phyloP scores from a whole-genome alignment of 92 coral and sea anemone genomes.

The Epizoanthus rinbou region DNA sequence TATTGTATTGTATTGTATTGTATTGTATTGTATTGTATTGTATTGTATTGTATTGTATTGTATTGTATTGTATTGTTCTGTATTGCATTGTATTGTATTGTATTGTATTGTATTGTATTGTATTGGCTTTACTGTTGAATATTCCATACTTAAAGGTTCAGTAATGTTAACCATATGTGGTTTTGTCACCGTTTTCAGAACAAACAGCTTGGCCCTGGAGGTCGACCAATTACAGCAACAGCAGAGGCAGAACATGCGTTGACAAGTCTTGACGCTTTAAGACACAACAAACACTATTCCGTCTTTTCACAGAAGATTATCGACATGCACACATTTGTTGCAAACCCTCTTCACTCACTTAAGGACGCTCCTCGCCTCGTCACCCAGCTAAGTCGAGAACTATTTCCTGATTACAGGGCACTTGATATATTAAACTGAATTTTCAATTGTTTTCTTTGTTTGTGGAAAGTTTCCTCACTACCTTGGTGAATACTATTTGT shows the following conservation, averaged over 20 bases:
- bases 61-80: too few species aligned
- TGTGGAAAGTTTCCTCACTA: neutral
- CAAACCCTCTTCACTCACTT: slow-evolving; percentile 82
- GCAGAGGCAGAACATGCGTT: slow-evolving; percentile 85
- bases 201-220: slow-evolving; percentile 70
- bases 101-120: too few species aligned
- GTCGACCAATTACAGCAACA: slow-evolving; percentile 74
- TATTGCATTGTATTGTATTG: too few species aligned
- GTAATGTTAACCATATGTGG: neutral
- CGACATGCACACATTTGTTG: slow-evolving; percentile 71
- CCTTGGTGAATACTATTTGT: neutral
- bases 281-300: slow-evolving; percentile 75
- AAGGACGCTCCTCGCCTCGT: slow-evolving; percentile 85
- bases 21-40: too few species aligned
- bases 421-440: slow-evolving; percentile 59
- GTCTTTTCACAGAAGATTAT: slow-evolving; percentile 60
- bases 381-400: slow-evolving; percentile 57
- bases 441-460: neutral
- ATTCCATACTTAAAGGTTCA: too few species aligned
- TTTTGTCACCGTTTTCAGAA: slow-evolving; percentile 38
- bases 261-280: slow-evolving; percentile 67
- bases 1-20: too few species aligned
- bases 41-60: too few species aligned
- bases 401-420: slow-evolving; percentile 73
- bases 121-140: too few species aligned